Percentiles rank a stretch among this genome's conserved stretches.
Conservation (phyloP, 2,888 invertebrate species). For the Hypolimnas misippus region DNA sequence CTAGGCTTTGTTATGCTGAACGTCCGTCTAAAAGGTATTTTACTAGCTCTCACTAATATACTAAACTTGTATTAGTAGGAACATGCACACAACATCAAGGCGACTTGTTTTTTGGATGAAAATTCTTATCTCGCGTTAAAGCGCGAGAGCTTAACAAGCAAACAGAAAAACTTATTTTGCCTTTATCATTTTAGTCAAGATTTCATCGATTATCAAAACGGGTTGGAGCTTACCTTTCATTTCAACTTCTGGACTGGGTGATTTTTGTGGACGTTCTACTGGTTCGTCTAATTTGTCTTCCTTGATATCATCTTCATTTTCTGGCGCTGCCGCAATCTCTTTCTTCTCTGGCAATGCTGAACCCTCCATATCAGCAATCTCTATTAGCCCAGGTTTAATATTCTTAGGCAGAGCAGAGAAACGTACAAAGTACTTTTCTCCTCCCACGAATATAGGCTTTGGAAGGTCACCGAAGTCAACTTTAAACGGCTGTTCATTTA, state of each 20-base stretch:
- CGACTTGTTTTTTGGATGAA: too few relatives aligned
- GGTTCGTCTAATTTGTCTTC: constrained; percentile 59
- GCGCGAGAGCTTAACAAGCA: too few relatives aligned
- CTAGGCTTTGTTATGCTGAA: too few relatives aligned
- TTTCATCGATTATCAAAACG: too few relatives aligned
- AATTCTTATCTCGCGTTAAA: too few relatives aligned
- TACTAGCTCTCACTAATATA: too few relatives aligned
- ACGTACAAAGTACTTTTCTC: constrained; percentile 90
- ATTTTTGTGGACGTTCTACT: constrained; percentile 53
- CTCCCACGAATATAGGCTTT: constrained; percentile 89
- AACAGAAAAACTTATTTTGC: too few relatives aligned
- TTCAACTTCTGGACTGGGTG: constrained; percentile 71
- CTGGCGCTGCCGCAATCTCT: constrained; percentile 20
- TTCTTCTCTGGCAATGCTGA: constrained; percentile 2
- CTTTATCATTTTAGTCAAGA: too few relatives aligned
- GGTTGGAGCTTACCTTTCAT: constrained; percentile 60
- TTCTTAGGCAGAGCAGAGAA: constrained; percentile 91
- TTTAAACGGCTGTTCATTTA: constrained; percentile 90
- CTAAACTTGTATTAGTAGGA: too few relatives aligned
- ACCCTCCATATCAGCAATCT: constrained; percentile 90
- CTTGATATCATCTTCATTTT: constrained; percentile 49
- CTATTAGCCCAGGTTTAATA: constrained; percentile 88
- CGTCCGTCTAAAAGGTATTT: too few relatives aligned
- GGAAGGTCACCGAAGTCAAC: constrained; percentile 94
- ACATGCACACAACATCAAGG: too few relatives aligned